These are phyloP conservation scores for Vombatus ursinus DNA, from an alignment of 2,113 vertebrate genomes.

Conservation along the genomic window DNA sequence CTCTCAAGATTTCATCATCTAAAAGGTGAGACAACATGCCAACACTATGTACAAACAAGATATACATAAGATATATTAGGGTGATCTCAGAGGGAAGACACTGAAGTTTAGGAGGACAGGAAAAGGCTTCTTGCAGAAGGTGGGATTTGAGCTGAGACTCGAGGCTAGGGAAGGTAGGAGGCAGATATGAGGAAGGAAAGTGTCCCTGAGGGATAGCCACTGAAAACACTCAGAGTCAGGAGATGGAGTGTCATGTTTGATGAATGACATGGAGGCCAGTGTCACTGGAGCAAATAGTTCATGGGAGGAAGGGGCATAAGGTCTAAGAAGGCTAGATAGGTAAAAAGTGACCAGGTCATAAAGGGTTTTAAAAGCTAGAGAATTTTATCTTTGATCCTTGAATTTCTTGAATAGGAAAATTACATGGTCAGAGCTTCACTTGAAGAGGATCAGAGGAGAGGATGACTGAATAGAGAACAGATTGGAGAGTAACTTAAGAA, in stretches of 20 bases:
- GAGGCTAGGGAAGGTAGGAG: neutral
- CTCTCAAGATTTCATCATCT: neutral
- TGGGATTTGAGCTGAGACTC: neutral
- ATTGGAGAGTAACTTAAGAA: neutral
- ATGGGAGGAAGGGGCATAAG: neutral
- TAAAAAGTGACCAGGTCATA: neutral
- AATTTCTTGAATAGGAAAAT: neutral
- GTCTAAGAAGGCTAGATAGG: neutral
- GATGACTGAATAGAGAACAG: neutral
- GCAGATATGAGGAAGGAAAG: neutral
- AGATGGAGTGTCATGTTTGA: neutral
- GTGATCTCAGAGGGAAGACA: neutral
- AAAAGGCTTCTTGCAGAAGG: neutral
- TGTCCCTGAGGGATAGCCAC: neutral
- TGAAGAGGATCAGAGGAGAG: neutral
- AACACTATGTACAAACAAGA: neutral
- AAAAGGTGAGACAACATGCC: neutral
- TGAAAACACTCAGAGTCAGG: no score
- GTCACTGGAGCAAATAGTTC: neutral
- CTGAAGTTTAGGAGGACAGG: neutral
- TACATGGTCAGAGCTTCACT: neutral
- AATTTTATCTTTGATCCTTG: neutral
- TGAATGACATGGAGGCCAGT: neutral
- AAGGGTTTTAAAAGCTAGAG: neutral
- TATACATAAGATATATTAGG: neutral